Evolutionary conservation across 2,113 vertebrate species (phyloP).

Genomic region (Nycticryphes semicollaris): DNA sequence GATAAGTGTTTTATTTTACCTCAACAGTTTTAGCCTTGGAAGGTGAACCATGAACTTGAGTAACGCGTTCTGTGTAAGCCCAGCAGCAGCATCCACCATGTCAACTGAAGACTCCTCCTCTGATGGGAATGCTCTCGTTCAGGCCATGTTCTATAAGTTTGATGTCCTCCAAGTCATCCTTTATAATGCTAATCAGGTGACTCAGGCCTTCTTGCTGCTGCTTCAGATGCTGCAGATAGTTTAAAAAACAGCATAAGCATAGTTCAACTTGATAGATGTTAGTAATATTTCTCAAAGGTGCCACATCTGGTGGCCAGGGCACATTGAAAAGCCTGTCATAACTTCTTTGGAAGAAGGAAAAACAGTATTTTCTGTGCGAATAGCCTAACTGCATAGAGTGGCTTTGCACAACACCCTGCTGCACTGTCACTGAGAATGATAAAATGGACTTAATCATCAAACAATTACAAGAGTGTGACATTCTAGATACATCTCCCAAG

Average conservation of each 20-base stretch:
- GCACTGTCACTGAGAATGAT: background rate
- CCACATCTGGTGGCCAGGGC: background rate
- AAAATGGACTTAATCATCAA: background rate
- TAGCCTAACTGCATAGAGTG: background rate
- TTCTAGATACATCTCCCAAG: background rate
- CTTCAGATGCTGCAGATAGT: slow-evolving; percentile 87
- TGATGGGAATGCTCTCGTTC: slow-evolving; percentile 86
- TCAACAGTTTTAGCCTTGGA: slow-evolving; percentile 58
- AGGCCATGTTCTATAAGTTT: slow-evolving; percentile 93
- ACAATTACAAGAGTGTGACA: background rate
- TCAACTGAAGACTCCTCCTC: slow-evolving; percentile 90
- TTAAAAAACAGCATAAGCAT: background rate
- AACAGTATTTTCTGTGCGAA: background rate
- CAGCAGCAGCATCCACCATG: background rate
- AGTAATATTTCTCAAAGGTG: background rate
- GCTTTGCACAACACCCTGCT: background rate
- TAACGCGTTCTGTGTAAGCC: background rate
- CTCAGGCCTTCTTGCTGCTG: slow-evolving; percentile 96
- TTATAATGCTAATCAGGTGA: slow-evolving; percentile 94
- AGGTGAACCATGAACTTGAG: background rate
- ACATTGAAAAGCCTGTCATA: background rate
- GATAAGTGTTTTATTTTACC: slow-evolving; percentile 23
- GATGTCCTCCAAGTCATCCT: slow-evolving; percentile 96
- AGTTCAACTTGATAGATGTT: background rate
- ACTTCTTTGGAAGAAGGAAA: background rate